phyloP scores from a whole-genome alignment of 2,113 vertebrate species.

The Psephotus haematonotus region DNA sequence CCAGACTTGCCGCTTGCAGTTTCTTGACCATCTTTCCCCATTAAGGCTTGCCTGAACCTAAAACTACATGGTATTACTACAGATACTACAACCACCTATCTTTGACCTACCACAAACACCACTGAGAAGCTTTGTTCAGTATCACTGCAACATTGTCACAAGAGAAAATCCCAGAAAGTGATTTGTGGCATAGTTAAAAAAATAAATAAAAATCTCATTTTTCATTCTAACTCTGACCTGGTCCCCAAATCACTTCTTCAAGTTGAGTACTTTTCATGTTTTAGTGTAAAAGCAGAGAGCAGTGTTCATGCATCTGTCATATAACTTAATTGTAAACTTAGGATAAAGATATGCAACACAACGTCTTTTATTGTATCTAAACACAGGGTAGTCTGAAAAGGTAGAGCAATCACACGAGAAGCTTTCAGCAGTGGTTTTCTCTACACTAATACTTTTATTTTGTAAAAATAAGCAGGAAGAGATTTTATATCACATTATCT shows the following conservation, averaged over 20 bases:
- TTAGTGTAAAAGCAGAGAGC: not conserved
- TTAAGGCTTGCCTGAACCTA: not conserved
- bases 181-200: not conserved
- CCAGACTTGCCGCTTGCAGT: not conserved
- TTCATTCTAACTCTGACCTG: not conserved
- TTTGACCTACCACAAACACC: not conserved
- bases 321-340: not conserved
- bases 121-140: not conserved
- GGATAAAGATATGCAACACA: not conserved
- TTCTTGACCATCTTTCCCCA: not conserved
- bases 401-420: not conserved
- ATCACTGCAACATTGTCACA: not conserved
- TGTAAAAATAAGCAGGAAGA: not conserved
- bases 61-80: fast-evolving
- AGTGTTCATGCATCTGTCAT: not conserved
- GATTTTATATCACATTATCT: not conserved
- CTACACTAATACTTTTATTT: not conserved
- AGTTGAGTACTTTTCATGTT: not conserved
- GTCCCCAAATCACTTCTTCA: not conserved
- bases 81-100: not conserved
- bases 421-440: not conserved
- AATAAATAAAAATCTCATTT: not conserved
- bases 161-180: not conserved
- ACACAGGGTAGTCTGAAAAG: not conserved
- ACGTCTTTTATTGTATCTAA: not conserved